Evolutionary conservation across 2,888 invertebrate genomes (phyloP).

Genomic region (Monochamus alternatus): DNA sequence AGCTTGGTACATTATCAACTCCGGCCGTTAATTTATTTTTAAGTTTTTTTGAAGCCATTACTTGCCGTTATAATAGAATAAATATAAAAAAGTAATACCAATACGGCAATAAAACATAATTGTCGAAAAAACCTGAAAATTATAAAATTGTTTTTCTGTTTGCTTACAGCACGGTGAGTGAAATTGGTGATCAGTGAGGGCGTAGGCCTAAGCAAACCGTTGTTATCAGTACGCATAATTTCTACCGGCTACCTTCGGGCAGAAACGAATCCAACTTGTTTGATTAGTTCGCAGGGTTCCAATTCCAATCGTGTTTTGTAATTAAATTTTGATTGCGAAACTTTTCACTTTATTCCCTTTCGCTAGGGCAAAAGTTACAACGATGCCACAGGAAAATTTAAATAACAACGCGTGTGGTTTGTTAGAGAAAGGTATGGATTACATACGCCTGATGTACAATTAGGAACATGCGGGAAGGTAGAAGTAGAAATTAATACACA

Average conservation of each 20-base stretch:
- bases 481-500: too few species aligned
- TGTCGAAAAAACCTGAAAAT: too few species aligned
- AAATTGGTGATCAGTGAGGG: not conserved
- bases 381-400: not conserved
- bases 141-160: too few species aligned
- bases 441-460: not conserved
- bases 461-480: too few species aligned
- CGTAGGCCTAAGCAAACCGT: not conserved
- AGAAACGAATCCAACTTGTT: slow-evolving; percentile 6
- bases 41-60: too few species aligned
- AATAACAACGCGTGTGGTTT: not conserved
- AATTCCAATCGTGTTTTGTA: slow-evolving; percentile 12
- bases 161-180: too few species aligned
- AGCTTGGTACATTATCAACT: too few species aligned
- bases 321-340: slow-evolving; percentile 11
- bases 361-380: not conserved
- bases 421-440: not conserved
- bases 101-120: too few species aligned
- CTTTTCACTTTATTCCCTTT: slow-evolving; percentile 2
- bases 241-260: not conserved
- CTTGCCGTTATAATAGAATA: too few species aligned
- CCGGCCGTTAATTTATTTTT: too few species aligned
- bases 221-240: not conserved
- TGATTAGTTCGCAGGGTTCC: slow-evolving; percentile 4
- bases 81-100: too few species aligned